Evolutionary conservation across 2,113 vertebrate genomes (phyloP), one percentile per base, ranked within the genome.

Genomic region (Astatotilapia flaviijosephi): DNA sequence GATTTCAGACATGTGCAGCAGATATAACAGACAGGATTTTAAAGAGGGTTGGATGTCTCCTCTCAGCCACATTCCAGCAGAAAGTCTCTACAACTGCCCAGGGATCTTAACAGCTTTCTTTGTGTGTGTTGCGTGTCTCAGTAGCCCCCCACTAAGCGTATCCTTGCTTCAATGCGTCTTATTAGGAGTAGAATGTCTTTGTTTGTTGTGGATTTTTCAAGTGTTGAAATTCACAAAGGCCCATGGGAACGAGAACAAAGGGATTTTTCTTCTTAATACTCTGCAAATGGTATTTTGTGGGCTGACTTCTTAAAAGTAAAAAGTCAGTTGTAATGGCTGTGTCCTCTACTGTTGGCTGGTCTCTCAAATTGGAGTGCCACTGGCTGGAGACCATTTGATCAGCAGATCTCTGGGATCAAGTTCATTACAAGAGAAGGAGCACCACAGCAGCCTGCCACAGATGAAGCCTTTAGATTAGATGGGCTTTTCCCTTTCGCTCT

Each of bases 351-450:
- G 77, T 87, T 85, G 82, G 86, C 86, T 80, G 75, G 33, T 15
- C 55, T 60, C 83, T 88, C 4, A 87, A 86, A 88, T 77, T 90
- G 91, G 68, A 92, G 84, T 35, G 75, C 37, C 62, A 23, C 37
- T 45, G 75, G 81, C 85, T 89, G 83, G 68, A 87, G 84, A 80
- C 93, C 70, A 87, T 89, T 65, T 77, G 83, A 93, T 93, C 89
- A 84, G 82, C 75, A 84, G 49, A 92, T 92, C 88, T 92, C 73
- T 87, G 89, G 65, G 90, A 88, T 94, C 90, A 93, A 80, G 81
- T 91, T 94, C 90, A 93, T 92, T 91, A 93, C 42, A 83, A 85
- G 84, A 92, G 88, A 89, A 79, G 86, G 79, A 91, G 84, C 83
- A 35, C 51, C 79, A 17, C 19, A 9, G 89, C 65, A 79, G 73